Evolutionary conservation across 2,113 vertebrate genomes (phyloP).

Genomic region (Pseudorectes ferrugineus): DNA sequence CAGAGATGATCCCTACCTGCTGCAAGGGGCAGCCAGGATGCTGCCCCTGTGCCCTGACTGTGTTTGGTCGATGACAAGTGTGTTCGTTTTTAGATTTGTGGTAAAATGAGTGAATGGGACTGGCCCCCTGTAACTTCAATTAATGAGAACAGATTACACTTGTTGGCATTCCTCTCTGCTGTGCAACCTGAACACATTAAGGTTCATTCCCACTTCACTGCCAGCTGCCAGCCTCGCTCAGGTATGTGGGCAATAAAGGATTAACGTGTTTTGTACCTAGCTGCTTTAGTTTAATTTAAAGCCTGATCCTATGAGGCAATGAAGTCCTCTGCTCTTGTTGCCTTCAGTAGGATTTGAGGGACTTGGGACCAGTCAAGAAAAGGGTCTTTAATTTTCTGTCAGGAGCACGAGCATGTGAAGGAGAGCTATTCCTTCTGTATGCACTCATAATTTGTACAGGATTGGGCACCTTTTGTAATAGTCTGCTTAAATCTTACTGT

Average conservation of each 20-base stretch:
- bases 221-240: fast-evolving
- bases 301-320: not conserved
- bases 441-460: not conserved
- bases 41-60: not conserved
- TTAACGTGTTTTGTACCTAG: not conserved
- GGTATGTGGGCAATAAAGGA: not conserved
- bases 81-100: not conserved
- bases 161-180: not conserved
- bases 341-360: not conserved
- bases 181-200: not conserved
- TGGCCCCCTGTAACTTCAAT: not conserved
- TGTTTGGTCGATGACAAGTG: fast-evolving
- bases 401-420: fast-evolving
- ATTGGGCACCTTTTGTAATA: conserved; percentile 14
- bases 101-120: not conserved
- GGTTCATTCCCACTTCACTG: not conserved
- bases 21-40: not conserved
- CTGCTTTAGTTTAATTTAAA: not conserved
- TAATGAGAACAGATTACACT: not conserved
- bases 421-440: not conserved
- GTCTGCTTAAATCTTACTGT: not conserved
- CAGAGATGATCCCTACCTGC: not conserved
- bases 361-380: not conserved
- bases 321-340: not conserved
- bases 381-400: not conserved